Base-by-base conservation (phyloP, 2,797 vertebrate species). In the Heteromormyrus szaboi region DNA sequence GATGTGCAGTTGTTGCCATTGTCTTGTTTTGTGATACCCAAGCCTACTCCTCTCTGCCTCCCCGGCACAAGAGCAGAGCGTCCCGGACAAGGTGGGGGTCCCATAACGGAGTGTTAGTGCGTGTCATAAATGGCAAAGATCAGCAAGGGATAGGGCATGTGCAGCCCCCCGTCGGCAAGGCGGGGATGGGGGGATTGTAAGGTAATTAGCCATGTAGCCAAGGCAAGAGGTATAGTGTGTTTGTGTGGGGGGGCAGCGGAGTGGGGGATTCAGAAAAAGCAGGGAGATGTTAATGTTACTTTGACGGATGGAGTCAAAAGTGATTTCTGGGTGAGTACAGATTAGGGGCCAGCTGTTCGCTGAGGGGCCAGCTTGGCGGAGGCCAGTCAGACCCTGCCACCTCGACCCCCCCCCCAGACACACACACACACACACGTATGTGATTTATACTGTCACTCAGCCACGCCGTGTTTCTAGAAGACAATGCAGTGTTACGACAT, bases 1-100 rank as follows among this genome's bases (percentile, higher is more conserved):
- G 96, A 96, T 93, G 93, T 90, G 93, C 96, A 97, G 96, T 97
- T 97, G 96, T 95, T 96, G 93, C 95, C 93, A 96, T 96, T 96
- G 96, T 96, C 94, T 95, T 90, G 90, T 92, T 93, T 95, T 94
- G 93, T 96, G 95, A 96, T 96, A 96, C 94, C 93, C 92, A 93
- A 94, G 91, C 93, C 92, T 91, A 89, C 89, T 79, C 19, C 84
- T 59, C 29, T 59, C 59, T 33, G 9, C 56, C 81, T 44, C 76
- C 88, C 88, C 51, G 5, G 50, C 19, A 88, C 91, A 92, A 93
- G 92, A 92, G 91, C 91, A 93, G 90, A 81, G 46, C 25, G 90
- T 89, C 90, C 93, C 91, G 92, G 91, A 91, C 68, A 54, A 90
- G 92, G 48, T 65, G 48, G 79, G 8, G 72, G 92, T 95, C 94